phyloP scores from a whole-genome alignment of 2,888 invertebrate genomes.

The Chrysolina haemoptera region DNA sequence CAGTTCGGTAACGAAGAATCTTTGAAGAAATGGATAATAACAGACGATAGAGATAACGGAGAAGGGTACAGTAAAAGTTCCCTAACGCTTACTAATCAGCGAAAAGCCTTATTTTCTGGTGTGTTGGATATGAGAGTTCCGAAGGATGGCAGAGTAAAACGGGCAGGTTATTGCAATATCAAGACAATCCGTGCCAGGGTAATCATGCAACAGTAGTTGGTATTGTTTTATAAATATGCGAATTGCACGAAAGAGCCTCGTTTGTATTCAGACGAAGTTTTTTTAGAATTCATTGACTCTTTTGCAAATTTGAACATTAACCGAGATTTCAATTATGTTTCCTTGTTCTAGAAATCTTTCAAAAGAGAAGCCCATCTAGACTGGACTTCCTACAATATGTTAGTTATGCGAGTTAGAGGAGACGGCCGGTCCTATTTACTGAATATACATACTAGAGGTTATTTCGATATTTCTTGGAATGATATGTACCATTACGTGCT shows the following conservation, averaged over 20 bases:
- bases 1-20: constrained; percentile 77
- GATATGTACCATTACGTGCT: constrained; percentile 90
- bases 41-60: constrained; percentile 85
- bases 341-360: constrained; percentile 82
- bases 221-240: not conserved
- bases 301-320: too few species aligned
- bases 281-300: too few species aligned
- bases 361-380: constrained; percentile 79
- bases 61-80: constrained; percentile 83
- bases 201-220: constrained; percentile 55
- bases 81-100: constrained; percentile 78
- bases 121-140: constrained; percentile 79
- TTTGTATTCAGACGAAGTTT: too few species aligned
- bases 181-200: constrained; percentile 79
- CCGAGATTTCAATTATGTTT: not conserved
- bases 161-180: constrained; percentile 88
- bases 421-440: constrained; percentile 94
- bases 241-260: too few species aligned
- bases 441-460: constrained; percentile 82
- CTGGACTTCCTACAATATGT: constrained; percentile 84
- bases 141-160: constrained; percentile 84
- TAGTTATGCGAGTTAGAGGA: constrained; percentile 88
- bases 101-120: constrained; percentile 83
- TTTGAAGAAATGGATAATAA: constrained; percentile 81
- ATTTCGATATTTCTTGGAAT: constrained; percentile 90